Base-by-base conservation (phyloP, 1,140 invertebrate species). In the Hesperophylax magnus region DNA sequence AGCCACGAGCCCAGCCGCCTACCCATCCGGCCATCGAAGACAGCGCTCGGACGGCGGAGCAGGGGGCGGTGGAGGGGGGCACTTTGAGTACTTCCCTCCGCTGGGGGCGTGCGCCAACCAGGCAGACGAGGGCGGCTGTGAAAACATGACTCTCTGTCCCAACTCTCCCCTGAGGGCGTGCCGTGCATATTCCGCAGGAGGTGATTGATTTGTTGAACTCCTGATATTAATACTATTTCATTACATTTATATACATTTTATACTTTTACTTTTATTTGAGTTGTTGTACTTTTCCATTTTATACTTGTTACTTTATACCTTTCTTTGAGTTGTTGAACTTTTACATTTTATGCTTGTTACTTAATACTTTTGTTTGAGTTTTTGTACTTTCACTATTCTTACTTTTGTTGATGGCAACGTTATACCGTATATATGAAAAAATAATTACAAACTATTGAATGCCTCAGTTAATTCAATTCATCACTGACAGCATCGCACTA, bases 121-220 rank as follows among this genome's bases (percentile, higher is more conserved):
- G 11, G 47, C 56, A 31, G 78, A 81, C 1, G 75, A 78, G 2
- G 15, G 27, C n/a, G 77, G 60, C 60, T 79, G 61, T 69, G 80
- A 78, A 22, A 81, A 84, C 65, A 75, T 80, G 71, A 84, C 83
- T n/a, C 72, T 84, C 22, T 84, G 83, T 72, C 83, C 83, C 39
- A 84, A 84, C 71, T 81, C 83, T 27, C 83, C 83, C 17, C 79
- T 77, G 53, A 58, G 77, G 75, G 76, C 76, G 7, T 77, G 60
- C 67, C 11, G 83, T 18, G 78, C 72, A n/a, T 79, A 84, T 14
- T 72, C 74, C 24, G 71, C 72, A 15, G 79, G 75, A 79, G 81
- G 81, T 84, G 39, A 47, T 47, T 47, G 39, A 47, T 47, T 14
- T 27, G 5, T 27, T 27, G 2, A 27, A 27, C 5, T 27, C 5